A percentile compares a stretch with the other conserved stretches of the same genome.
phyloP scores from a whole-genome alignment of 2,888 invertebrate species.

The Tridacna crocea region DNA sequence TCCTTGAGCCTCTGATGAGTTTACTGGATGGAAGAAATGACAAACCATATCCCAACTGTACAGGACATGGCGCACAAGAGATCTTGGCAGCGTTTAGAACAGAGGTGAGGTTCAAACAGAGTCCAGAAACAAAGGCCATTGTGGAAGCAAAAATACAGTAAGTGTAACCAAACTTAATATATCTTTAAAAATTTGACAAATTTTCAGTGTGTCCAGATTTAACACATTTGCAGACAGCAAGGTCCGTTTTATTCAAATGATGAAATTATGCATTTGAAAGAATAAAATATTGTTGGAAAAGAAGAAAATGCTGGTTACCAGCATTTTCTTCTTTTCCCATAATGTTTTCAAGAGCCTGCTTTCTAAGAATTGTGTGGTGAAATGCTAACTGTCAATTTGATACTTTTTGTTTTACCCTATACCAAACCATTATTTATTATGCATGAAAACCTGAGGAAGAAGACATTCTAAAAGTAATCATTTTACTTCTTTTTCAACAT shows the following conservation, averaged over 20 bases:
- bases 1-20: slow-evolving; percentile 81
- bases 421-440: no score
- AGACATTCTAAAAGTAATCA: no score
- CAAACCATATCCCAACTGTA: slow-evolving; percentile 78
- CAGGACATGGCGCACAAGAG: slow-evolving; percentile 69
- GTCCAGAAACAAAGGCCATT: slow-evolving; percentile 80
- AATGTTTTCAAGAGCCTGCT: background rate
- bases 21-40: slow-evolving; percentile 83
- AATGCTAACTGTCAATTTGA: no score
- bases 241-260: no score
- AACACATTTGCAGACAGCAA: no score
- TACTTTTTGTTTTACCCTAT: no score
- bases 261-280: background rate
- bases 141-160: slow-evolving; percentile 82
- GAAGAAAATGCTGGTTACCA: no score
- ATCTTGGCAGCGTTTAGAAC: slow-evolving; percentile 75
- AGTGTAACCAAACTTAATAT: slow-evolving; percentile 52
- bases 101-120: slow-evolving; percentile 75
- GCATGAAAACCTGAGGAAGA: no score
- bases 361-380: no score
- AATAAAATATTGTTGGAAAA: no score
- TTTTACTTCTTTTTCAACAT: no score
- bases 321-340: background rate
- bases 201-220: background rate
- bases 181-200: background rate